phyloP scores from a whole-genome alignment of 2,113 vertebrate species.

The Anoplopoma fimbria region DNA sequence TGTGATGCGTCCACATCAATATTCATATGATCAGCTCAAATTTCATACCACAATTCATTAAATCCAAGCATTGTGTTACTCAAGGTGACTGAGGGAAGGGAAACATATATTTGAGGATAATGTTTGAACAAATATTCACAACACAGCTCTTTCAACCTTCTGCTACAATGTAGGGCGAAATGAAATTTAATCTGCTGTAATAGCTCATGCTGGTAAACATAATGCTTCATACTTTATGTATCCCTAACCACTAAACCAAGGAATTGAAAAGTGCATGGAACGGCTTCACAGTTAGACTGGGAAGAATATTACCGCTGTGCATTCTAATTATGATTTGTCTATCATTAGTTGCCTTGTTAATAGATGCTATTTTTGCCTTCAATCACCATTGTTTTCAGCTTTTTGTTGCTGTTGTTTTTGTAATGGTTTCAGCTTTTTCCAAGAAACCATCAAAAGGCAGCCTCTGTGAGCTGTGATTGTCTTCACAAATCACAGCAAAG shows the following conservation, averaged over 20 bases:
- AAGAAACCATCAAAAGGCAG: slow-evolving; percentile 35
- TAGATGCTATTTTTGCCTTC: slow-evolving; percentile 57
- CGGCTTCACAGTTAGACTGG: neutral
- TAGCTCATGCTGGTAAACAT: slow-evolving; percentile 35
- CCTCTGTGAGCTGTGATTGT: slow-evolving; percentile 29
- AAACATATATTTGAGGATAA: slow-evolving; percentile 39
- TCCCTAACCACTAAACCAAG: slow-evolving; percentile 6
- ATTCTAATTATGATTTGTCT: slow-evolving; percentile 38
- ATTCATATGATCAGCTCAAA: slow-evolving; percentile 67
- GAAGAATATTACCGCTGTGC: slow-evolving; percentile 3
- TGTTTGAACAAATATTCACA: slow-evolving; percentile 36
- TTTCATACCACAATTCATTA: slow-evolving; percentile 68
- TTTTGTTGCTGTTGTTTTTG: slow-evolving; percentile 1
- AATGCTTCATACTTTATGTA: slow-evolving; percentile 38
- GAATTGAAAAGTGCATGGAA: neutral
- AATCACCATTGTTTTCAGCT: neutral
- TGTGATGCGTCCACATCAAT: slow-evolving; percentile 65
- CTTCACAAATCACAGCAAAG: slow-evolving; percentile 55
- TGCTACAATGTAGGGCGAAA: slow-evolving; percentile 10
- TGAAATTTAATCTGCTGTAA: slow-evolving; percentile 38
- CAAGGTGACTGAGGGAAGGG: slow-evolving; percentile 59
- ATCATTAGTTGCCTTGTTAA: slow-evolving; percentile 44
- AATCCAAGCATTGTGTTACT: slow-evolving; percentile 48
- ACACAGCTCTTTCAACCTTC: slow-evolving; percentile 35
- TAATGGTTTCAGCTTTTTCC: slow-evolving; percentile 17